phyloP scores from a whole-genome alignment of 2,113 vertebrate species.

The Sisor rabdophorus region DNA sequence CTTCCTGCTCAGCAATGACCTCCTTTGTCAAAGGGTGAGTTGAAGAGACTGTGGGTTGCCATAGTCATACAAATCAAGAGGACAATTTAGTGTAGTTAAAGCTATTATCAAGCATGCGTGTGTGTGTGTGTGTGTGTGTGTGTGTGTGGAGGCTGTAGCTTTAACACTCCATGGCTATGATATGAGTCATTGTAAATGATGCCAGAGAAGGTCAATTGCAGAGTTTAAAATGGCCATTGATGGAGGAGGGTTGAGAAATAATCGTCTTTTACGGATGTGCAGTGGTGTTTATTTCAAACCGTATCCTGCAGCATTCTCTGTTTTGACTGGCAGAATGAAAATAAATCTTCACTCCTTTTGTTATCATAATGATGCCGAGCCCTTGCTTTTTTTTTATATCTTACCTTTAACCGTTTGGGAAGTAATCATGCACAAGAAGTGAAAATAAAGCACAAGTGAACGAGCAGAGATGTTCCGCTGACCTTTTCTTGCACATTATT shows the following conservation, averaged over 20 bases:
- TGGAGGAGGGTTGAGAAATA: conserved; percentile 61
- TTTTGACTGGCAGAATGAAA: conserved; percentile 64
- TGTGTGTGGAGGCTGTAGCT: conserved; percentile 55
- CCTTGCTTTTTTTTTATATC: conserved; percentile 69
- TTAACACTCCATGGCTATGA: conserved; percentile 68
- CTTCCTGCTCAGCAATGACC: conserved; percentile 66
- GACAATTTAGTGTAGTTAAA: conserved; percentile 78
- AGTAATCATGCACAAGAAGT: conserved; percentile 72
- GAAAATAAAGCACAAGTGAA: conserved; percentile 72
- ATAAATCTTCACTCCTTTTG: conserved; percentile 54
- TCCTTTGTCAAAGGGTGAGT: conserved; percentile 75
- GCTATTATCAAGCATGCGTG: conserved; percentile 68
- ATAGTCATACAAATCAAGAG: conserved; percentile 74
- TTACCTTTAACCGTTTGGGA: conserved; percentile 71
- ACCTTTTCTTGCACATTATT: conserved; percentile 76
- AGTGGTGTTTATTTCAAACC: conserved; percentile 64
- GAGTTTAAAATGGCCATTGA: conserved; percentile 72
- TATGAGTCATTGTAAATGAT: conserved; percentile 77
- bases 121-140: conserved; percentile 41
- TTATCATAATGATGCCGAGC: conserved; percentile 36
- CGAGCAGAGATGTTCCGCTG: conserved; percentile 75
- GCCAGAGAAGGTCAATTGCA: conserved; percentile 74
- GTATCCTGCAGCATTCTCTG: conserved; percentile 64
- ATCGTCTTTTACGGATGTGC: conserved; percentile 53
- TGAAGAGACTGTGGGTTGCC: conserved; percentile 66